Evolutionary conservation across 2,888 invertebrate species (phyloP).

Genomic region (Oithona nana): DNA sequence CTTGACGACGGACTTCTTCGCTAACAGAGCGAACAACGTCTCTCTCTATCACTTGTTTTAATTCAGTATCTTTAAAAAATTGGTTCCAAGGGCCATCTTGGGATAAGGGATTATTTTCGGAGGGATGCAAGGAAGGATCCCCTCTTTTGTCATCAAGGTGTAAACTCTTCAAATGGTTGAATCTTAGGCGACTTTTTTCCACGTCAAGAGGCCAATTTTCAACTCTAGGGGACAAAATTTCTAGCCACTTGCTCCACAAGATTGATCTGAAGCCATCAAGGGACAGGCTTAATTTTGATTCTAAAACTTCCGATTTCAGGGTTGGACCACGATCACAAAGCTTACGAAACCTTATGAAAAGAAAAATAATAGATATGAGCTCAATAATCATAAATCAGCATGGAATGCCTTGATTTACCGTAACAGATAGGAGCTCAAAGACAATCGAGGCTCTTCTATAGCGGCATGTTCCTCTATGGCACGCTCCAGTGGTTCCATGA

Average conservation of each 20-base stretch:
- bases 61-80: slow-evolving; percentile 2
- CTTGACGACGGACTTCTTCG: neutral
- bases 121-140: neutral
- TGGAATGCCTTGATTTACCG: too few species aligned
- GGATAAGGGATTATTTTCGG: slow-evolving; percentile 8
- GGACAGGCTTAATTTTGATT: neutral
- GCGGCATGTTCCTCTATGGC: too few species aligned
- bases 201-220: neutral
- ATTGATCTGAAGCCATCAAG: neutral
- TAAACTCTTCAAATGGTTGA: neutral
- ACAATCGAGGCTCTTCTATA: too few species aligned
- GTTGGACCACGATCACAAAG: neutral
- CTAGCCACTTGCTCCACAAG: neutral
- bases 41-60: neutral
- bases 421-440: too few species aligned
- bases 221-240: neutral
- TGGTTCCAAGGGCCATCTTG: slow-evolving; percentile 5
- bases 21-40: neutral
- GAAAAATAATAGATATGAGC: neutral
- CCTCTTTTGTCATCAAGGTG: neutral
- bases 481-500: too few species aligned
- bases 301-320: neutral
- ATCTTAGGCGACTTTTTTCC: neutral
- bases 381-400: neutral
- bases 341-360: neutral